Conservation (phyloP, 64 coral and sea anemone species). For the Pachyseris speciosa region DNA sequence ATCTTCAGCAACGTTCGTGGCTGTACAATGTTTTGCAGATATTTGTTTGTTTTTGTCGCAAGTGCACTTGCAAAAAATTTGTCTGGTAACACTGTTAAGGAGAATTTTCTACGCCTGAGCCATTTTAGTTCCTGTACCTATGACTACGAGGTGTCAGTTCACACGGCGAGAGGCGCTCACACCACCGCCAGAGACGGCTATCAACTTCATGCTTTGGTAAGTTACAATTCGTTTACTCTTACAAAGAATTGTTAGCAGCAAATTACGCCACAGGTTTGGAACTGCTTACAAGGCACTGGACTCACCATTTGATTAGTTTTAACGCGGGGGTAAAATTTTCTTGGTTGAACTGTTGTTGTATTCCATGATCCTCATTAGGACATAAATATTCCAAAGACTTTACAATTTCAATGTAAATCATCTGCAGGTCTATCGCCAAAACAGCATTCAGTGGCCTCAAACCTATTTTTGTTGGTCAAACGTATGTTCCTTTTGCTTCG, state of each 20-base stretch:
- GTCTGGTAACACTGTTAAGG: neutral
- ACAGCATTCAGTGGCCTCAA: no score
- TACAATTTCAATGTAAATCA: no score
- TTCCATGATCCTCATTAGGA: no score
- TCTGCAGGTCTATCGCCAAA: no score
- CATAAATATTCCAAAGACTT: no score
- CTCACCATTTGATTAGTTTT: no score
- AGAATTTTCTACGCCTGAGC: neutral
- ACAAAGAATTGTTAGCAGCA: slow-evolving; percentile 69
- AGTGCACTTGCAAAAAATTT: neutral
- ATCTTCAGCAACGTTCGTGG: no score
- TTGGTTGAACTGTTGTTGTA: no score
- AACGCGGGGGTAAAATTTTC: no score
- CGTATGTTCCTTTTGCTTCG: no score
- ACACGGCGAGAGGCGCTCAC: slow-evolving; percentile 65
- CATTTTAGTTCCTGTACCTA: slow-evolving; percentile 57
- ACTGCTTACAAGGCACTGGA: no score
- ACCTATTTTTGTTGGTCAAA: no score
- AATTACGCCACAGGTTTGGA: neutral
- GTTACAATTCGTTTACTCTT: slow-evolving; percentile 28
- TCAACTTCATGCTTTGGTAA: slow-evolving; percentile 65
- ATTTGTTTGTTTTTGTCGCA: neutral
- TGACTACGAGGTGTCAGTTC: slow-evolving; percentile 68
- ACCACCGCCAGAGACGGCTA: slow-evolving; percentile 71
- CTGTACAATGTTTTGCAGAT: neutral